Evolutionary conservation across 2,797 vertebrate genomes (phyloP), one percentile per base, ranked within the genome.

Genomic region (Cephalopachus bancanus): DNA sequence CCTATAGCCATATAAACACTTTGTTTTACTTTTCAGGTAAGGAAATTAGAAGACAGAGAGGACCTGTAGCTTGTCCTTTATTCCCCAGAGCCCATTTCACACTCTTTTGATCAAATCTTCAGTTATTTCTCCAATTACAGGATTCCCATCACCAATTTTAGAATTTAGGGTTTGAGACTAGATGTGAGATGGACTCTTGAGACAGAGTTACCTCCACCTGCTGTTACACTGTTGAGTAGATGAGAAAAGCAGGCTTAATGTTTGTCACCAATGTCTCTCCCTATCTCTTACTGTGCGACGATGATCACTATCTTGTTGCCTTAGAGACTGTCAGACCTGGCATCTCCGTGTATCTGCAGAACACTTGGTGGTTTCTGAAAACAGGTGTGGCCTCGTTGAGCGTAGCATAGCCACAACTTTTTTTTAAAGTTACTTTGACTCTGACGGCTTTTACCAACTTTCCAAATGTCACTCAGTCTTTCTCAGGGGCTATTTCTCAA

Each of bases 381-480:
- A 98, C 98, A 98, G 98, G 98, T 98, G 98, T 97, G 97, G 97
- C 97, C 96, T 97, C 75, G 67, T 81, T 90, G 83, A 97, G 81
- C 78, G 75, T 0, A 96, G 74, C n/a, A 9, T 49, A 97, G 97
- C 97, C 97, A 96, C 97, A 97, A 62, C 55, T 72, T 89, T 94
- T 96, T 76, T 79, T 79, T 80, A 94, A 55, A 96, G 75, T 93
- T 93, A 60, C 94, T 98, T 96, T 96, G 95, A 97, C 96, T 95
- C 79, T 95, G 74, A 91, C 1, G 60, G 97, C 97, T 98, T 98
- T 97, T 96, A 97, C 67, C 95, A 96, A 95, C 83, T 97, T 97
- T 97, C 96, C 88, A 96, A 97, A 98, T 96, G 96, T 97, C 93
- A 96, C 88, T 93, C 37, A 55, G 12, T 84, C 93, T 97, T 80